Conservation (phyloP, 2,888 invertebrate species). For the Acrobasis suavella region DNA sequence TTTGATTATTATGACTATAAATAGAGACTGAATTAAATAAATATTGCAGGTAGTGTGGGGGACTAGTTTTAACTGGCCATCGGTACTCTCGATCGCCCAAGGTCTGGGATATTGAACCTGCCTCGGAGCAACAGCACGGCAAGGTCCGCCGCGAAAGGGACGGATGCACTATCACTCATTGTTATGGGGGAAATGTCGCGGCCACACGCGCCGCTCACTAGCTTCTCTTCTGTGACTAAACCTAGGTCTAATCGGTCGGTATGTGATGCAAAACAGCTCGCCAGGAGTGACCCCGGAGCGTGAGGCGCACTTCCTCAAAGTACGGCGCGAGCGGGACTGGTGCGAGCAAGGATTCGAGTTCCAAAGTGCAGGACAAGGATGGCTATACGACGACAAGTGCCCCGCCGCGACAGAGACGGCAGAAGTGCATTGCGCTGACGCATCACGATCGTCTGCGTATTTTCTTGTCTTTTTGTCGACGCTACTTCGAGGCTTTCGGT, state of each 20-base stretch:
- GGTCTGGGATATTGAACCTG: conserved; percentile 82
- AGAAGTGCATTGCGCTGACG: conserved; percentile 76
- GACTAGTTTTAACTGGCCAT: conserved; percentile 72
- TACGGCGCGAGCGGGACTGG: conserved; percentile 42
- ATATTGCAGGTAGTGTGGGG: conserved; percentile 64
- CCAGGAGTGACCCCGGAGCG: conserved; percentile 59
- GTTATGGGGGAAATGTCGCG: conserved; percentile 77
- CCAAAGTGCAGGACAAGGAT: conserved; percentile 41
- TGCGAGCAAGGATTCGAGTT: conserved; percentile 16
- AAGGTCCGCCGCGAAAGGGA: conserved; percentile 74
- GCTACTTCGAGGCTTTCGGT: conserved; percentile 64
- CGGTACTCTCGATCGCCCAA: conserved; percentile 72
- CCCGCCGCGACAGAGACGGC: conserved; percentile 52
- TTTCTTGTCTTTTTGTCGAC: conserved; percentile 65
- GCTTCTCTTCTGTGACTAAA: conserved; percentile 59
- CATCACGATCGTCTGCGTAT: conserved; percentile 68
- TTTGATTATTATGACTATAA: conserved; percentile 57
- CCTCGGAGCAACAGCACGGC: conserved; percentile 71
- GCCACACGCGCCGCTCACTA: conserved; percentile 65
- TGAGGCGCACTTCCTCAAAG: conserved; percentile 68
- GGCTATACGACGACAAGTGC: conserved; percentile 57
- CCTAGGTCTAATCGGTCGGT: conserved; percentile 62
- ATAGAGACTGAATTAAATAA: conserved; percentile 63
- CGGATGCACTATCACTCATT: conserved; percentile 78
- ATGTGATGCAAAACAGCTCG: conserved; percentile 66